A percentile compares a stretch with the other conserved stretches of the same genome.
Conservation (phyloP, 2,113 vertebrate species). For the Oreochromis spilurus region DNA sequence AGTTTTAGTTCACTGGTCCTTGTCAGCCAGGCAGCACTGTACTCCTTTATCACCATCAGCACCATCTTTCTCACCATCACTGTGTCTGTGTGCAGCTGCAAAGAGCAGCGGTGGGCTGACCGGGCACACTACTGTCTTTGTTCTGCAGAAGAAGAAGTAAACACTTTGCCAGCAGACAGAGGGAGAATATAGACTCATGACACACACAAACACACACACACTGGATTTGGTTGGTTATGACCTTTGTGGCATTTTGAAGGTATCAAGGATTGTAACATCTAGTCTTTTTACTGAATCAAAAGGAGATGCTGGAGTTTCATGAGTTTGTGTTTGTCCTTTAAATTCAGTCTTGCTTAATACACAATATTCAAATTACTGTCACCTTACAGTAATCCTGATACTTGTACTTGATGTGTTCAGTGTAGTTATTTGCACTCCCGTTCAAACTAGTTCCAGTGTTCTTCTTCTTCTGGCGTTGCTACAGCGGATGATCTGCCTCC, state of each 20-base stretch:
- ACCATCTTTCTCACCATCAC: not conserved
- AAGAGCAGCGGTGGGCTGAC: conserved; percentile 40
- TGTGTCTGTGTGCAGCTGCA: conserved; percentile 44
- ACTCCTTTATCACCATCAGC: conserved; percentile 2
- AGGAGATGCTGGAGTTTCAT: not conserved
- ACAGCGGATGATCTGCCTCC: not conserved
- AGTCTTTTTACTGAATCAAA: not conserved
- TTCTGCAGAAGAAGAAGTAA: conserved; percentile 31
- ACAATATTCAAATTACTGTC: not conserved
- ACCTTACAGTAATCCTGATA: not conserved
- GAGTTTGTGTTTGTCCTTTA: not conserved
- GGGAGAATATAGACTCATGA: not conserved
- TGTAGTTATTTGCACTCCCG: not conserved
- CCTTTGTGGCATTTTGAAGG: not conserved
- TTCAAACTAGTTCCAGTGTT: not conserved
- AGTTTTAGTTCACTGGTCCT: not conserved
- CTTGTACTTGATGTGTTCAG: not conserved
- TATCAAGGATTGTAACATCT: not conserved
- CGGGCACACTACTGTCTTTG: conserved; percentile 50
- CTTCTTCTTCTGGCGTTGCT: not conserved
- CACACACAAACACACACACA: not conserved
- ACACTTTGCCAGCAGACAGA: conserved; percentile 10
- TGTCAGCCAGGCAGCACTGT: not conserved
- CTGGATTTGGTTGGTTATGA: not conserved
- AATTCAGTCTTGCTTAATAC: not conserved